Base-by-base conservation (phyloP, 2,797 vertebrate species). In the Darevskia mixta region DNA sequence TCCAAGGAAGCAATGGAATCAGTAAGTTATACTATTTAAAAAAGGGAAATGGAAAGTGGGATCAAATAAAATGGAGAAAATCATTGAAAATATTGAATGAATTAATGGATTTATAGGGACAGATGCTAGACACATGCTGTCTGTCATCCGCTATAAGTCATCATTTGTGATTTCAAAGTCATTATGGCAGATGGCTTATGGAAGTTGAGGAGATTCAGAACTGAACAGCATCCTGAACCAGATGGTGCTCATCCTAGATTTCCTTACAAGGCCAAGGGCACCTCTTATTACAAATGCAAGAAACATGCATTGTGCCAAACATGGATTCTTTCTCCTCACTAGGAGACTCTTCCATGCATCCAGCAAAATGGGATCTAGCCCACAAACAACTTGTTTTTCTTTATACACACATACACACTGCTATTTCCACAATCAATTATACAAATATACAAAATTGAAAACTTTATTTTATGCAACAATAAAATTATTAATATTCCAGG, bases 61-160 rank as follows among this genome's bases (percentile, higher is more conserved):
- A 88, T 92, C 64, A 94, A 90, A 92, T n/a, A 82, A 20, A 72
- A 85, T 77, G 87, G 69, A 75, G 49, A 83, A 83, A 91, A 90
- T 86, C 93, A 80, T 88, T 92, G 83, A 92, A 91, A 85, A 29
- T 93, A 92, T 92, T 94, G 92, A 94, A 91, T 90, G 8, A 92
- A 91, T 95, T 93, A 93, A 93, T 91, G 69, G 43, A 88, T 94
- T 93, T 91, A 90, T 20, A 88, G 87, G 86, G 80, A 88, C 86
- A 64, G 61, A 85, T 85, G 77, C 32, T 86, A 86, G 72, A 83
- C 69, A 87, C 4, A 35, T 82, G 69, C 4, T 90, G 85, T 69
- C 77, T 92, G 32, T 91, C 87, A 89, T 80, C 86, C 90, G 76
- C 83, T 90, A 86, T 45, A 86, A 13, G 90, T 86, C 55, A 80